Evolutionary conservation across 2,797 vertebrate species (phyloP).

Genomic region (Melanotaenia trifasciata): DNA sequence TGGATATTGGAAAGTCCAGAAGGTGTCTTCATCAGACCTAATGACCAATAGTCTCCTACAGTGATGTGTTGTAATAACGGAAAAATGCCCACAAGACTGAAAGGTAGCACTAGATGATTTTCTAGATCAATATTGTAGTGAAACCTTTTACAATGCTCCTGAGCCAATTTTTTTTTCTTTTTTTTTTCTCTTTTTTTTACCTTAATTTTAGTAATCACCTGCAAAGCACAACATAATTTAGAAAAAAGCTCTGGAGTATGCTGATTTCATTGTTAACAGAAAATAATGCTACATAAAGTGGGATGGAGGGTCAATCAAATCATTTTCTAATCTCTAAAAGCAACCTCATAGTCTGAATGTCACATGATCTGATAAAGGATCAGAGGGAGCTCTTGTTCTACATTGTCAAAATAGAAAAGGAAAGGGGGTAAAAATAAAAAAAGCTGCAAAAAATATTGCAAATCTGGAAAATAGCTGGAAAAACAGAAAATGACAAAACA

Average conservation of each 20-base stretch:
- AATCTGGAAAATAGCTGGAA: too few species aligned
- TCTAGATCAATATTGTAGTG: not conserved
- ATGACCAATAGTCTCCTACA: too few species aligned
- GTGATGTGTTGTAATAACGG: too few species aligned
- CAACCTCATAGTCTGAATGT: not conserved
- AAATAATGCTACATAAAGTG: constrained; percentile 1
- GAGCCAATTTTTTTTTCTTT: too few species aligned
- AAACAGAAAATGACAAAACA: too few species aligned
- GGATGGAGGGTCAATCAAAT: constrained; percentile 19
- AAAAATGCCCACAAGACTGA: not conserved
- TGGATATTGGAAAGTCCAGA: too few species aligned
- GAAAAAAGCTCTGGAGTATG: not conserved
- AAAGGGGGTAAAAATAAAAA: too few species aligned
- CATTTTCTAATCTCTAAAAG: constrained; percentile 21
- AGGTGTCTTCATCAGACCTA: too few species aligned
- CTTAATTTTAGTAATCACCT: constrained; percentile 13
- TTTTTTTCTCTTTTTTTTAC: too few species aligned
- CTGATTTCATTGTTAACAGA: not conserved
- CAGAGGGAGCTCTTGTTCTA: not conserved
- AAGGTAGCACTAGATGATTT: not conserved
- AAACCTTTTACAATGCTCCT: not conserved
- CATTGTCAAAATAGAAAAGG: too few species aligned
- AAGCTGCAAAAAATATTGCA: too few species aligned
- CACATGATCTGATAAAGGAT: not conserved
- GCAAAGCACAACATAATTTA: constrained; percentile 5